Evolutionary conservation across 1,140 invertebrate species (phyloP).

Genomic region (Heliothis subflexa): DNA sequence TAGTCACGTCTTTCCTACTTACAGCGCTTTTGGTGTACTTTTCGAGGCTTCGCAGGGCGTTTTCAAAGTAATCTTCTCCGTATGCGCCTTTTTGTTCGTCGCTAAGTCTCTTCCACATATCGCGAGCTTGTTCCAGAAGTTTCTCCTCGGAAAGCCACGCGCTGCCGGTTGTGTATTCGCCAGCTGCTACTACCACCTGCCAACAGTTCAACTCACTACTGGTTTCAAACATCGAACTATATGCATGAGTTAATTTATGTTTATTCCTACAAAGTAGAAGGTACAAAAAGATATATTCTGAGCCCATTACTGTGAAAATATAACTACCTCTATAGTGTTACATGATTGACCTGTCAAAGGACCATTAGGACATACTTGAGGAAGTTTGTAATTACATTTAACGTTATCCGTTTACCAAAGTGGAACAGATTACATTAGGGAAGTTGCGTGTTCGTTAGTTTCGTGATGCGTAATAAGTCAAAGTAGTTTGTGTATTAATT

Average conservation of each 20-base stretch:
- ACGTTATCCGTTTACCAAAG: no score
- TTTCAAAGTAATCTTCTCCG: conserved; percentile 93
- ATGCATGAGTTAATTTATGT: not conserved
- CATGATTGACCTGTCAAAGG: no score
- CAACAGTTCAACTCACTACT: not conserved
- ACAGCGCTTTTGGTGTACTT: conserved; percentile 91
- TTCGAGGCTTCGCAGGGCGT: conserved; percentile 91
- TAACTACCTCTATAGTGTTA: conserved; percentile 19
- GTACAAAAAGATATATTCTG: not conserved
- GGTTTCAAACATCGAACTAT: conserved; percentile 12
- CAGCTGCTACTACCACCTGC: conserved; percentile 92
- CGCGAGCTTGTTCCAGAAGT: conserved; percentile 91
- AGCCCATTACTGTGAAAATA: no score
- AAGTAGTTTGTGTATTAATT: no score
- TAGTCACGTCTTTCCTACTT: conserved; percentile 64
- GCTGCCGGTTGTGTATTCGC: conserved; percentile 92
- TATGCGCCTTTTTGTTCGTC: conserved; percentile 92
- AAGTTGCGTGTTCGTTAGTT: no score
- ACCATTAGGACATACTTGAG: no score
- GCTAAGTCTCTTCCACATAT: conserved; percentile 92
- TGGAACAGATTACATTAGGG: no score
- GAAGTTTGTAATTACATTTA: no score
- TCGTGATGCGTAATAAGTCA: no score
- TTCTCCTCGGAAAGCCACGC: conserved; percentile 91
- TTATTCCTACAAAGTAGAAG: not conserved